Evolutionary conservation across 2,113 vertebrate genomes (phyloP), one percentile per base, ranked within the genome.

Genomic region (Vulpes ferrilata): DNA sequence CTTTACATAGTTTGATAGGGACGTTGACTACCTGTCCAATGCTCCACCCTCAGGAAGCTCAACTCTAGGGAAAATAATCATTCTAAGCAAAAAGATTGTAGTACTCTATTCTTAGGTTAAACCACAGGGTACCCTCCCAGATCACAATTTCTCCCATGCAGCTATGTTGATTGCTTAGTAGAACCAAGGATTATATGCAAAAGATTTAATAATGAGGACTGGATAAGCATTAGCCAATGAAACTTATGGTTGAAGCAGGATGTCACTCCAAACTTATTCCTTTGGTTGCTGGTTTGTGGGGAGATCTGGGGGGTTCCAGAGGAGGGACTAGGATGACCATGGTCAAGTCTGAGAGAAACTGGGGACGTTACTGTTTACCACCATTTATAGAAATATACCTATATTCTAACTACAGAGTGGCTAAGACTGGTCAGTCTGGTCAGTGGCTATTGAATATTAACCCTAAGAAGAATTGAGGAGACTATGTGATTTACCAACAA

Each of bases 51-150:
- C 57, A 59, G 57, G 88, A 81, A 93, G 51, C 16, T 81, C 51
- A 85, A 62, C 80, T 57, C 65, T 76, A 65, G 51, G 60, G 25
- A 93, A 16, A 43, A 22, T 51, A 92, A 30, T 32, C 3, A 27
- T n/a, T 30, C 35, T 86, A 73, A 74, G 35, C 5, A 53, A 53
- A 35, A 76, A 38, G 25, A 8, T 27, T 85, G 23, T 57, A 11
- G 59, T 25, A 11, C 8, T 97, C 71, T 93, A 51, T 85, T 81
- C 30, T 71, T 87, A 74, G 51, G 81, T 38, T 82, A 90, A 86
- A 7, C 48, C 30, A 60, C 1, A 23, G 22, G 30, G 3, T 93
- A 83, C 57, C 67, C 10, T 65, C n/a, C 25, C 5, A 35, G 27
- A 57, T 78, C 73, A 59, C 32, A 15, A 27, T 82, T 67, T 81